These are phyloP conservation scores for Archips crataeganus DNA, from an alignment of 2,888 invertebrate genomes.

Conservation along the genomic window DNA sequence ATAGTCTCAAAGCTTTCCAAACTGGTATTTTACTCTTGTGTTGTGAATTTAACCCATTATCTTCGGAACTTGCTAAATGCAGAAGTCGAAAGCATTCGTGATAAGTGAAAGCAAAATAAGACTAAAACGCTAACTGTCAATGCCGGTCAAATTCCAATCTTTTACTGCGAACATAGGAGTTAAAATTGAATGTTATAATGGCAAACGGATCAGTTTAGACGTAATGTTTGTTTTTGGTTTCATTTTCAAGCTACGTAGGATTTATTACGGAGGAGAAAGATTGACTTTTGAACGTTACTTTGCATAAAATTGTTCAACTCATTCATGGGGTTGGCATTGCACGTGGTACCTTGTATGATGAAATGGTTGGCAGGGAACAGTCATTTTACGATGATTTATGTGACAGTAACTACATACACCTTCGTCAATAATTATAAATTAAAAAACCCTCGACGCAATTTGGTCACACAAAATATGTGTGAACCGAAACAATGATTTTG, in stretches of 20 bases:
- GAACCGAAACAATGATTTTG: too few species aligned
- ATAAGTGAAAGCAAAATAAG: conserved; percentile 65
- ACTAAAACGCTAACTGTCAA: conserved; percentile 40
- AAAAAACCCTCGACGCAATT: too few species aligned
- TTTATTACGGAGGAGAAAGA: conserved; percentile 12
- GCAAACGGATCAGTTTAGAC: background rate
- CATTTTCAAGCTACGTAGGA: background rate
- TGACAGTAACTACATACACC: too few species aligned
- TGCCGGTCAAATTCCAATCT: conserved; percentile 46
- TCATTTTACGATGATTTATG: too few species aligned
- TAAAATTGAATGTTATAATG: conserved; percentile 41
- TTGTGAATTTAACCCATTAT: conserved; percentile 31
- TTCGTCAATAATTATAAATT: too few species aligned
- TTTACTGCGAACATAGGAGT: conserved; percentile 47
- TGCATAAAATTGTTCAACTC: background rate
- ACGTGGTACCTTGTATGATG: background rate
- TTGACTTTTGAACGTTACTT: background rate
- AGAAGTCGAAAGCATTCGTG: conserved; percentile 58
- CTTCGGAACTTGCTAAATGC: conserved; percentile 38
- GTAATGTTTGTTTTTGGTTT: conserved; percentile 13
- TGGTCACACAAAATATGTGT: too few species aligned
- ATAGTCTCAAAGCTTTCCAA: conserved; percentile 29
- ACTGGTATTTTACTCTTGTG: conserved; percentile 24
- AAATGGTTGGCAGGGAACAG: background rate
- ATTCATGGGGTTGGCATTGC: conserved; percentile 9